A percentile compares a stretch with the other conserved stretches of the same genome.
These are phyloP conservation scores for Glandiceps talaboti DNA, from an alignment of 53 echinoderm and acorn worm species.

Conservation along the genomic window DNA sequence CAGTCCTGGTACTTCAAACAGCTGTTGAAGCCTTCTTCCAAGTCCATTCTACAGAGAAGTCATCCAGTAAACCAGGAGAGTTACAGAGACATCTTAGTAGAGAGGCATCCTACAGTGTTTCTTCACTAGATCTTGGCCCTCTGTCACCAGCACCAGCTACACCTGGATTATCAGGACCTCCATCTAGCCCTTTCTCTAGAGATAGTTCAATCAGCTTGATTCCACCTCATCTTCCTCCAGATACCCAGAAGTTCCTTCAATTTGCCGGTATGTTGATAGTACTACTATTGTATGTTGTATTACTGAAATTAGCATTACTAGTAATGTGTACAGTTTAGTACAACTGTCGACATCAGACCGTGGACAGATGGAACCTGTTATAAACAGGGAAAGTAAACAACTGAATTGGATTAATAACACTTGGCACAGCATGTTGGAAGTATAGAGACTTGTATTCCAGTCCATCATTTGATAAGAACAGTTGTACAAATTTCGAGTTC, in stretches of 20 bases:
- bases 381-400: no score
- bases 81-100: slow-evolving; percentile 6
- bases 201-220: slow-evolving; percentile 86
- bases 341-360: no score
- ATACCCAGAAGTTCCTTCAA: slow-evolving; percentile 84
- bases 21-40: slow-evolving; percentile 98
- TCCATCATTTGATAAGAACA: no score
- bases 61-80: slow-evolving; percentile 17
- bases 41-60: slow-evolving; percentile 86
- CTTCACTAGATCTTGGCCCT: slow-evolving; percentile 6
- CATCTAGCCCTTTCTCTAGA: slow-evolving; percentile 66
- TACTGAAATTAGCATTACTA: no score
- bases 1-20: slow-evolving; percentile 90
- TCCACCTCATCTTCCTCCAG: slow-evolving; percentile 70
- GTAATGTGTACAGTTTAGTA: no score
- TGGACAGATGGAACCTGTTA: no score
- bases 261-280: slow-evolving; percentile 99
- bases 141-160: slow-evolving; percentile 42
- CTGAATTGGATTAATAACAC: no score
- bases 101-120: slow-evolving; percentile 2
- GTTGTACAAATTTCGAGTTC: no score
- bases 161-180: slow-evolving; percentile 16
- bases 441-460: no score
- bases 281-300: no score
- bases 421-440: no score